These are phyloP conservation scores for Eugnorisma glareosa DNA, from an alignment of 2,888 invertebrate genomes.

Conservation along the genomic window DNA sequence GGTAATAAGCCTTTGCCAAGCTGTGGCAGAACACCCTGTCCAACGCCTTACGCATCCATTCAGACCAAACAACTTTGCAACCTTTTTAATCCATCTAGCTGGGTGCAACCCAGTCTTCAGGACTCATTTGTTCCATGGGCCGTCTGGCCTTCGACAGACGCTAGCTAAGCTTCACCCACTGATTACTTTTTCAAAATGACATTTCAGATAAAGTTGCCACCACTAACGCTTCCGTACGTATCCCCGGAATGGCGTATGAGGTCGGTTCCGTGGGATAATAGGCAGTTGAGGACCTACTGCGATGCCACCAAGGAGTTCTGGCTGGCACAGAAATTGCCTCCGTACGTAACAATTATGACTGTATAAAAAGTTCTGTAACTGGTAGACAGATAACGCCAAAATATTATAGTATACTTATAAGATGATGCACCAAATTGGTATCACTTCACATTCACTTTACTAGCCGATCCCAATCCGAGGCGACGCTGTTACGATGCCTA, in stretches of 20 bases:
- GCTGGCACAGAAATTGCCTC: constrained; percentile 62
- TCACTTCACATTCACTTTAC: not conserved
- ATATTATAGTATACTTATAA: not conserved
- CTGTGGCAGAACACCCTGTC: not conserved
- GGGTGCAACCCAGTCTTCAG: not conserved
- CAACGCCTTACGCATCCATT: not conserved
- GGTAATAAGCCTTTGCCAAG: not conserved
- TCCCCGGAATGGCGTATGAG: constrained; percentile 81
- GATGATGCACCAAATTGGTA: not conserved
- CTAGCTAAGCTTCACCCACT: not conserved
- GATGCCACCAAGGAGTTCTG: constrained; percentile 76
- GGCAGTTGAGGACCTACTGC: constrained; percentile 71
- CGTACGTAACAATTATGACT: constrained; percentile 58
- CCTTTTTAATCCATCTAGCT: not conserved
- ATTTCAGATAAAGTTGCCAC: constrained; percentile 70
- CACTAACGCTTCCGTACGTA: constrained; percentile 68
- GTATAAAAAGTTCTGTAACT: not conserved
- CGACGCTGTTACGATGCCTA: not conserved
- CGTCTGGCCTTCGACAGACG: not conserved
- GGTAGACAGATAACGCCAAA: not conserved
- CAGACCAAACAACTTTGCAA: not conserved
- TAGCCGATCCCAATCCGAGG: not conserved
- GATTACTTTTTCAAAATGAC: not conserved
- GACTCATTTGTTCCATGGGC: not conserved
- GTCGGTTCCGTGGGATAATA: constrained; percentile 73